phyloP scores from a whole-genome alignment of 2,113 vertebrate genomes.

The Lophochroa leadbeateri region DNA sequence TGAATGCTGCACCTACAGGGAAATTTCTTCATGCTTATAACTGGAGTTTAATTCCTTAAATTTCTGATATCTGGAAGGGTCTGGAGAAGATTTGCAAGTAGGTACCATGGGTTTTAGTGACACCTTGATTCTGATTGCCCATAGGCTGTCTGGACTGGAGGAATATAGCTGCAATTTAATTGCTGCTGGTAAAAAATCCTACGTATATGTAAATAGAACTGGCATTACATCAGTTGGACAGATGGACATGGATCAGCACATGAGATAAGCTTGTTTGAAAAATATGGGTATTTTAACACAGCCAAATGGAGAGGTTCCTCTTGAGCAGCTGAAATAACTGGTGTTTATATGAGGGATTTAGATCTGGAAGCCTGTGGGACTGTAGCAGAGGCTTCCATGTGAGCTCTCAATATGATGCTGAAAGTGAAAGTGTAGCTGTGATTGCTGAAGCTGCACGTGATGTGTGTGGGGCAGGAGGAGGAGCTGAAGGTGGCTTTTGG shows the following conservation, averaged over 20 bases:
- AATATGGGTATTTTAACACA: neutral
- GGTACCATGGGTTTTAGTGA: neutral
- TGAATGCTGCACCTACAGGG: neutral
- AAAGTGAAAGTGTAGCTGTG: neutral
- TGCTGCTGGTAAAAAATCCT: neutral
- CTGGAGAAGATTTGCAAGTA: neutral
- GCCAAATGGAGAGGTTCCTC: neutral
- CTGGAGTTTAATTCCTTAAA: neutral
- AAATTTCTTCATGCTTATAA: neutral
- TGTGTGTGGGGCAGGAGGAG: neutral
- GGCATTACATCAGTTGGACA: neutral
- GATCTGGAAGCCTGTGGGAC: neutral
- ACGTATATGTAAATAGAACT: neutral
- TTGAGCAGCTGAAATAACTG: neutral
- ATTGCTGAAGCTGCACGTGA: neutral
- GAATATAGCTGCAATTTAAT: neutral
- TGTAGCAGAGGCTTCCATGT: accelerated
- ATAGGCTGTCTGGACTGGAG: neutral
- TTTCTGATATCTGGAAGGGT: neutral
- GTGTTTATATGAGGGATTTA: accelerated
- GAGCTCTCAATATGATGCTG: neutral
- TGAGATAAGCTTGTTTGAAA: neutral
- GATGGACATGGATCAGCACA: accelerated
- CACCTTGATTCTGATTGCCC: neutral
- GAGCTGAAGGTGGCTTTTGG: neutral